These are phyloP conservation scores for Scaptomyza parva DNA, from an alignment of 2,888 invertebrate species.

Conservation along the genomic window DNA sequence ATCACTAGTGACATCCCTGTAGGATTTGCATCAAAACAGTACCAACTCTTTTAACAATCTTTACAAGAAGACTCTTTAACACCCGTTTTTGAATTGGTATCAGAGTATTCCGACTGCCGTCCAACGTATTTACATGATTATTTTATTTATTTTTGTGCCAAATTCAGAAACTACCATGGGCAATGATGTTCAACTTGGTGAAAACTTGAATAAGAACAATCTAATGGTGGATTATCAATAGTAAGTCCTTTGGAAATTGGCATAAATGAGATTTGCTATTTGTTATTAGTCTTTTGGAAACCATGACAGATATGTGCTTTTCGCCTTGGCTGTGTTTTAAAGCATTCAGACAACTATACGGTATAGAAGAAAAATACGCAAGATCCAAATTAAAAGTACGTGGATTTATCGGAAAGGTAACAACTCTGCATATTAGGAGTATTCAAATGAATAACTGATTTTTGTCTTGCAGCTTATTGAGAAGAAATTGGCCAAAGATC, in stretches of 20 bases:
- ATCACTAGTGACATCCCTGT: too few species aligned
- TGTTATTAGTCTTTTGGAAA: slow-evolving; percentile 75
- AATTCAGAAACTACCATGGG: slow-evolving; percentile 83
- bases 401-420: slow-evolving; percentile 74
- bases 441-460: background rate
- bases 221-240: slow-evolving; percentile 77
- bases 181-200: slow-evolving; percentile 57
- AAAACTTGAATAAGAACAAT: slow-evolving; percentile 48
- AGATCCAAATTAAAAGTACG: slow-evolving; percentile 71
- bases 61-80: too few species aligned
- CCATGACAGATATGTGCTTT: slow-evolving; percentile 81
- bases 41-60: too few species aligned
- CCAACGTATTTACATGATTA: too few species aligned
- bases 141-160: background rate
- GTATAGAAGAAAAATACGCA: slow-evolving; percentile 63
- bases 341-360: slow-evolving; percentile 59
- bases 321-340: slow-evolving; percentile 78
- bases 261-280: slow-evolving; percentile 32
- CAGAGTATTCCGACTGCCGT: too few species aligned
- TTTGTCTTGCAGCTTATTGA: slow-evolving; percentile 62
- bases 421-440: rapidly evolving
- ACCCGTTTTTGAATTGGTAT: too few species aligned
- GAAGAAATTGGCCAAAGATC: slow-evolving; percentile 59
- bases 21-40: too few species aligned
- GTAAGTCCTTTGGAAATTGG: slow-evolving; percentile 54